Percentiles rank a stretch among this genome's conserved stretches.
phyloP scores from a whole-genome alignment of 2,113 vertebrate species.

The Physeter macrocephalus region DNA sequence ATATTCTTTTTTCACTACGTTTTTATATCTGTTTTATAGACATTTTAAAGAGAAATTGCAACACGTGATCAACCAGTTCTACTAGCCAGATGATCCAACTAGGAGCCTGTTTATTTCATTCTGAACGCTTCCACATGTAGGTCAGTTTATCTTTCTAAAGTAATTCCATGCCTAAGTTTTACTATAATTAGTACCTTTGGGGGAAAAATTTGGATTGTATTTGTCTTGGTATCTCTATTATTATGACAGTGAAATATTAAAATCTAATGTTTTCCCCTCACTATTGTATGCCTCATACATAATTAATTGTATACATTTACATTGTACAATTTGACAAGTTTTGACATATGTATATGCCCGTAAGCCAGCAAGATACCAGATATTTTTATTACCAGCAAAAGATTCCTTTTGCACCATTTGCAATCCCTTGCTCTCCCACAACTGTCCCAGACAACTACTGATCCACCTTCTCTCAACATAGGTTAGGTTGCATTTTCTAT shows the following conservation, averaged over 20 bases:
- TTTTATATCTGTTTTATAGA: background rate
- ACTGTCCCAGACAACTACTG: background rate
- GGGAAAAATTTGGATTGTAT: background rate
- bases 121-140: background rate
- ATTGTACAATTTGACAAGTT: background rate
- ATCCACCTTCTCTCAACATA: background rate
- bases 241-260: background rate
- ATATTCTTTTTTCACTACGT: background rate
- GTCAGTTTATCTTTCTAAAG: background rate
- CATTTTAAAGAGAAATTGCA: background rate
- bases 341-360: background rate
- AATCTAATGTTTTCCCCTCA: background rate
- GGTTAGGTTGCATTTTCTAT: background rate
- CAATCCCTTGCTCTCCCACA: background rate
- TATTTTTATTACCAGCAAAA: background rate
- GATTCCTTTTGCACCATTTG: background rate
- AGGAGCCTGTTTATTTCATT: background rate
- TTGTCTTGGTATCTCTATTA: background rate
- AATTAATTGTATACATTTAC: background rate
- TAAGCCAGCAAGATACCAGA: background rate
- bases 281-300: background rate
- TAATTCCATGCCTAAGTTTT: background rate
- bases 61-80: background rate
- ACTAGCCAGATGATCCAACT: background rate
- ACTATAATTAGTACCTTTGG: background rate